Evolutionary conservation across 2,888 invertebrate genomes (phyloP).

Genomic region (Cerastis leucographa): DNA sequence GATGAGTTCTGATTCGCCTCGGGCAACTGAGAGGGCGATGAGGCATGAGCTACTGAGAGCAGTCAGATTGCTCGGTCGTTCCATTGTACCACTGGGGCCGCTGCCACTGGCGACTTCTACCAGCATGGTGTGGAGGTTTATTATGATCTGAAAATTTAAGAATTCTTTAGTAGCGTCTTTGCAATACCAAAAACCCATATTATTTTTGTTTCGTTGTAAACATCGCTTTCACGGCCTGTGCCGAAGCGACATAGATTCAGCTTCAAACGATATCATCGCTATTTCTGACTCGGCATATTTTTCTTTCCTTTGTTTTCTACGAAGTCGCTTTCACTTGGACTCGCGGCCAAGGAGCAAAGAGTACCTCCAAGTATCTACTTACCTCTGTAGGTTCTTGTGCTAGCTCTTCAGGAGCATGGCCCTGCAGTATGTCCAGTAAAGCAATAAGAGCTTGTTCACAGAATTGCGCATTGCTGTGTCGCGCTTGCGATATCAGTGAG

Average conservation of each 20-base stretch:
- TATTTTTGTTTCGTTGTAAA: not conserved
- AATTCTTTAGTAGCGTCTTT: not conserved
- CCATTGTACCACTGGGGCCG: conserved; percentile 75
- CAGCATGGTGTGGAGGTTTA: conserved; percentile 95
- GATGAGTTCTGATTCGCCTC: conserved; percentile 97
- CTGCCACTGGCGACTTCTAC: conserved; percentile 95
- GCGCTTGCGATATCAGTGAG: conserved; percentile 96
- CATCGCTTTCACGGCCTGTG: not conserved
- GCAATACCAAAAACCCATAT: not conserved
- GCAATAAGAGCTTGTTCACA: conserved; percentile 97
- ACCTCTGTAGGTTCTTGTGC: conserved; percentile 95
- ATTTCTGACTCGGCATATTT: not conserved
- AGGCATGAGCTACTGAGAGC: conserved; percentile 98
- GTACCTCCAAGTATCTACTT: conserved; percentile 13
- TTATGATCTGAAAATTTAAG: conserved; percentile 90
- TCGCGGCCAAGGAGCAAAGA: not conserved
- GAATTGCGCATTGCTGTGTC: conserved; percentile 94
- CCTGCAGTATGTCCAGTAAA: conserved; percentile 97
- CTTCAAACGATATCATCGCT: not conserved
- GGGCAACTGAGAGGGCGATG: conserved; percentile 97
- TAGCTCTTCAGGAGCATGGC: conserved; percentile 96
- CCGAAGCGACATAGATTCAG: not conserved
- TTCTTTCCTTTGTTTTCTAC: not conserved
- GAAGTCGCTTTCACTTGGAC: not conserved
- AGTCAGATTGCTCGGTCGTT: conserved; percentile 93